A percentile compares a stretch with the other conserved stretches of the same genome.
These are phyloP conservation scores for Eublepharis macularius DNA, from an alignment of 2,113 vertebrate genomes.

Conservation along the genomic window DNA sequence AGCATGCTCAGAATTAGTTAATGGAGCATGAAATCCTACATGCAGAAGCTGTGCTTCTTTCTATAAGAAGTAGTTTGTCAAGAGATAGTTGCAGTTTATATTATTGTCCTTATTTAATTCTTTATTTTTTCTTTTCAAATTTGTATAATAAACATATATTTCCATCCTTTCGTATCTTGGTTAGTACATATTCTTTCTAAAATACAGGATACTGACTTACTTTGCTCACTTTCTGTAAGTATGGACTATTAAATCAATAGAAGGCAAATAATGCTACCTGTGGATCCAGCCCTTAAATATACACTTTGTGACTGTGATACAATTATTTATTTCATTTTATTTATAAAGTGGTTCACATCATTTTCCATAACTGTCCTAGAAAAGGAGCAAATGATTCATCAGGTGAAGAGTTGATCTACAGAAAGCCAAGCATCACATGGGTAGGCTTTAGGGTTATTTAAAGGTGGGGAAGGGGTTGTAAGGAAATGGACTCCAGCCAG, in stretches of 20 bases:
- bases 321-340: too few relatives aligned
- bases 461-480: too few relatives aligned
- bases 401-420: too few relatives aligned
- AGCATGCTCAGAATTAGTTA: constrained; percentile 2
- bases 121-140: background rate
- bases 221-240: background rate
- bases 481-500: too few relatives aligned
- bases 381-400: too few relatives aligned
- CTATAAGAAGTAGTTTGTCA: background rate
- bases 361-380: too few relatives aligned
- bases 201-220: background rate
- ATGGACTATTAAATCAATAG: too few relatives aligned
- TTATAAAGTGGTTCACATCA: too few relatives aligned
- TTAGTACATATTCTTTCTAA: background rate
- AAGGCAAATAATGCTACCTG: background rate
- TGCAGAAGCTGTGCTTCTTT: background rate
- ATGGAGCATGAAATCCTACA: constrained; percentile 6
- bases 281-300: background rate
- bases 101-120: background rate
- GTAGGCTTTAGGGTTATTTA: too few relatives aligned
- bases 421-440: too few relatives aligned
- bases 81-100: background rate
- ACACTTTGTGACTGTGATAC: too few relatives aligned
- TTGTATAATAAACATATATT: background rate
- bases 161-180: background rate